A percentile compares a stretch with the other conserved stretches of the same genome.
Evolutionary conservation across 2,797 vertebrate species (phyloP).

Genomic region (Poliocrania exsul): DNA sequence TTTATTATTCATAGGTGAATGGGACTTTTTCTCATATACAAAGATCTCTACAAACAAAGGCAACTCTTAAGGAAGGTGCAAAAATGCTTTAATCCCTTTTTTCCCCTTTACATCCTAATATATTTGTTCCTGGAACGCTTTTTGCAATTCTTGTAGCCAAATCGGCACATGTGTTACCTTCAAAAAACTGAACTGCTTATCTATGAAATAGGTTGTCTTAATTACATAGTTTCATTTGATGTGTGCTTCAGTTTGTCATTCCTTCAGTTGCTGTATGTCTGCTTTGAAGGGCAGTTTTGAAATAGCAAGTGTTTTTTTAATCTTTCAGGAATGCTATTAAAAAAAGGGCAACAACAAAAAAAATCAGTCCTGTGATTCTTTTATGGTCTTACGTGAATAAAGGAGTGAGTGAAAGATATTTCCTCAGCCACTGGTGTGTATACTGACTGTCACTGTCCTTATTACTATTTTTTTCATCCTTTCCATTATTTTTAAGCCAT

Average conservation of each 20-base stretch:
- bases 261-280: neutral
- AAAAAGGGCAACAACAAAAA: accelerated
- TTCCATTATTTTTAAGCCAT: neutral
- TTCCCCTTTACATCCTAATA: neutral
- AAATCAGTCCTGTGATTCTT: neutral
- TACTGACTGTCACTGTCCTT: neutral
- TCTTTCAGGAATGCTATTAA: neutral
- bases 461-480: neutral
- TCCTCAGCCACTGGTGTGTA: neutral
- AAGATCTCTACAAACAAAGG: neutral
- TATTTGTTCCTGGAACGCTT: neutral
- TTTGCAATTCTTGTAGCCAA: neutral
- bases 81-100: neutral
- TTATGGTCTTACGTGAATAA: neutral
- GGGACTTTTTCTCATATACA: neutral
- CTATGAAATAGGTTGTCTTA: neutral
- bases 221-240: neutral
- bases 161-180: neutral
- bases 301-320: neutral
- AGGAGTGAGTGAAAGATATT: neutral
- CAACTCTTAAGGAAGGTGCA: neutral
- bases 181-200: neutral
- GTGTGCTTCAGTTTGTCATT: neutral
- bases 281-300: slow-evolving; percentile 14
- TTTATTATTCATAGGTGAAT: neutral